Percentiles rank a stretch among this genome's conserved stretches.
Conservation (phyloP, 2,888 invertebrate genomes). For the Ferrisia virgata region DNA sequence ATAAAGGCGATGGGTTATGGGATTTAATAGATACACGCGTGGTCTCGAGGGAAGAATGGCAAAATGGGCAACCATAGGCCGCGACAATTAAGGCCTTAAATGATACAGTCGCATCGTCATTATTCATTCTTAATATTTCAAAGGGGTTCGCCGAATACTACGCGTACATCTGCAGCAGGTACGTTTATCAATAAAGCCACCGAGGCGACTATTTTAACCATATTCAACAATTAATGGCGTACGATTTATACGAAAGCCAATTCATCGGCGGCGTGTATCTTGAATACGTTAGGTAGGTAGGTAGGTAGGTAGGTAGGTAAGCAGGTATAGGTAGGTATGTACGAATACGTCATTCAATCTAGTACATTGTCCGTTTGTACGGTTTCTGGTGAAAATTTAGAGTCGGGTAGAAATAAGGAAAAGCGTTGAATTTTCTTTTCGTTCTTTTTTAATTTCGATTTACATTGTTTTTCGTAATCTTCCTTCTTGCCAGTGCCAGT, state of each 20-base stretch:
- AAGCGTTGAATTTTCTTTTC: neutral
- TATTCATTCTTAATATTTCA: constrained; percentile 2
- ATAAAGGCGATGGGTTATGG: neutral
- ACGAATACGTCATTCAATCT: no score
- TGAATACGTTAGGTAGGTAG: no score
- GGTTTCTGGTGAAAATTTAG: no score
- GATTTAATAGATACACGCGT: neutral
- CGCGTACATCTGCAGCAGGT: no score
- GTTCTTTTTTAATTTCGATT: neutral
- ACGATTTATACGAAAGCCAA: neutral
- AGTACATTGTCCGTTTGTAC: no score
- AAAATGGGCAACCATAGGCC: neutral
- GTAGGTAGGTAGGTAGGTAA: no score
- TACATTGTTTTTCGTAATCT: no score
- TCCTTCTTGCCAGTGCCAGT: no score
- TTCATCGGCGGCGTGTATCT: no score
- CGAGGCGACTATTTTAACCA: neutral
- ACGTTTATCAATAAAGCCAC: neutral
- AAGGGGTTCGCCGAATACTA: neutral
- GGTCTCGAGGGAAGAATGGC: constrained; percentile 1
- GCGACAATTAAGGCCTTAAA: neutral
- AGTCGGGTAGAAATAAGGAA: no score
- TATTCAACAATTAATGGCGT: neutral
- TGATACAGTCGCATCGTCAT: constrained; percentile 5
- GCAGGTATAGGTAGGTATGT: no score